These are phyloP conservation scores for Calephelis virginiensis DNA, from an alignment of 1,140 invertebrate genomes.

Conservation along the genomic window DNA sequence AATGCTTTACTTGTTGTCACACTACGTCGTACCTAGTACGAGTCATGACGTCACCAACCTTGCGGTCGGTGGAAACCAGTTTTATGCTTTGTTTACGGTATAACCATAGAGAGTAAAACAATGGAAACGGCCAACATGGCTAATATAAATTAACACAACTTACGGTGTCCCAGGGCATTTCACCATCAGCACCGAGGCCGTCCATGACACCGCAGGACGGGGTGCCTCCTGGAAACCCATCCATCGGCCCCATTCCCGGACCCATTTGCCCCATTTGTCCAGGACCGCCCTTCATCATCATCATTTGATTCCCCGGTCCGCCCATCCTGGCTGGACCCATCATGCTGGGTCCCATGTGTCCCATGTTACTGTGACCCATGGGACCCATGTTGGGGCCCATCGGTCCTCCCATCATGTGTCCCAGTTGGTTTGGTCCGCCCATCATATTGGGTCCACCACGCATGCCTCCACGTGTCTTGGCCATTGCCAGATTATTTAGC, in stretches of 20 bases:
- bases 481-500: slow-evolving; percentile 88
- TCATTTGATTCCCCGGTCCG: slow-evolving; percentile 68
- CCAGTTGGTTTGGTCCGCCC: slow-evolving; percentile 70
- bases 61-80: too few relatives aligned
- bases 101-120: too few relatives aligned
- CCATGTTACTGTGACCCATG: slow-evolving; percentile 76
- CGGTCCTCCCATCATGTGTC: slow-evolving; percentile 71
- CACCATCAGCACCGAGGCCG: slow-evolving; percentile 76
- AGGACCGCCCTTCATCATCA: slow-evolving; percentile 74
- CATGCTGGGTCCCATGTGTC: slow-evolving; percentile 77
- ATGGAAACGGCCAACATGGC: too few relatives aligned
- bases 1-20: too few relatives aligned
- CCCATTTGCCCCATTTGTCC: slow-evolving; percentile 71
- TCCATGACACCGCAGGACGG: slow-evolving; percentile 78
- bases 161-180: slow-evolving; percentile 78
- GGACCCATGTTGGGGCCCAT: slow-evolving; percentile 74
- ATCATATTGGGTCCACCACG: slow-evolving; percentile 77
- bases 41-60: too few relatives aligned
- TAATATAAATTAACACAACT: slow-evolving; percentile 39
- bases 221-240: slow-evolving; percentile 77
- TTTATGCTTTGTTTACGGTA: too few relatives aligned
- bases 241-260: slow-evolving; percentile 73
- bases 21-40: too few relatives aligned
- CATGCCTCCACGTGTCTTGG: slow-evolving; percentile 84
- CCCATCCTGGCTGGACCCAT: slow-evolving; percentile 70